Evolutionary conservation across 1,140 invertebrate genomes (phyloP).

Genomic region (Drosophila erecta): DNA sequence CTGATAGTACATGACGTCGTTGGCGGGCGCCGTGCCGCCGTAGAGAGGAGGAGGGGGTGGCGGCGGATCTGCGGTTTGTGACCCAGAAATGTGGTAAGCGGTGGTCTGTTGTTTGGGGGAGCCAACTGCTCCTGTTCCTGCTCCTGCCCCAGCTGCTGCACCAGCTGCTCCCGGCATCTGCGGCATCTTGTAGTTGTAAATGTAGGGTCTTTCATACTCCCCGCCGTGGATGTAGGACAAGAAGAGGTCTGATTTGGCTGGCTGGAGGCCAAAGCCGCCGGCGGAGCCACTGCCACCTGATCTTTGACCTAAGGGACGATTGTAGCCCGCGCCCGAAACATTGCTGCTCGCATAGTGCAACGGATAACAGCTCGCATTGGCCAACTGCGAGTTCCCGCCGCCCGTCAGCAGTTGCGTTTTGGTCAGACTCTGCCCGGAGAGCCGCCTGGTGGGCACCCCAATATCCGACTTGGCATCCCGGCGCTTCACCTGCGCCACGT

Average conservation of each 20-base stretch:
- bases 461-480: conserved; percentile 84
- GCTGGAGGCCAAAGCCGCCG: conserved; percentile 51
- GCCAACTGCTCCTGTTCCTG: conserved; percentile 20
- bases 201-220: conserved; percentile 79
- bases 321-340: conserved; percentile 50
- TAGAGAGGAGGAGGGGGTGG: conserved; percentile 66
- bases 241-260: conserved; percentile 83
- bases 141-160: conserved; percentile 7
- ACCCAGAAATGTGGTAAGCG: conserved; percentile 82
- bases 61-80: conserved; percentile 80
- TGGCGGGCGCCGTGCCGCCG: conserved; percentile 76
- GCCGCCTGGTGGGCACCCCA: conserved; percentile 76
- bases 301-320: conserved; percentile 53
- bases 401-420: conserved; percentile 77
- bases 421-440: conserved; percentile 75
- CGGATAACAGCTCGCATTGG: conserved; percentile 74
- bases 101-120: conserved; percentile 66
- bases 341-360: conserved; percentile 67
- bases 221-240: conserved; percentile 79
- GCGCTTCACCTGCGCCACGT: conserved; percentile 59
- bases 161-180: conserved; percentile 64
- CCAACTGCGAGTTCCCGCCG: conserved; percentile 57
- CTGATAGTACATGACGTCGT: conserved; percentile 83
- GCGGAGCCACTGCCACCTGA: conserved; percentile 23
- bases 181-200: conserved; percentile 84